These are phyloP conservation scores for Sinocyclocheilus anophthalmus DNA, from an alignment of 2,113 vertebrate genomes.

Conservation along the genomic window DNA sequence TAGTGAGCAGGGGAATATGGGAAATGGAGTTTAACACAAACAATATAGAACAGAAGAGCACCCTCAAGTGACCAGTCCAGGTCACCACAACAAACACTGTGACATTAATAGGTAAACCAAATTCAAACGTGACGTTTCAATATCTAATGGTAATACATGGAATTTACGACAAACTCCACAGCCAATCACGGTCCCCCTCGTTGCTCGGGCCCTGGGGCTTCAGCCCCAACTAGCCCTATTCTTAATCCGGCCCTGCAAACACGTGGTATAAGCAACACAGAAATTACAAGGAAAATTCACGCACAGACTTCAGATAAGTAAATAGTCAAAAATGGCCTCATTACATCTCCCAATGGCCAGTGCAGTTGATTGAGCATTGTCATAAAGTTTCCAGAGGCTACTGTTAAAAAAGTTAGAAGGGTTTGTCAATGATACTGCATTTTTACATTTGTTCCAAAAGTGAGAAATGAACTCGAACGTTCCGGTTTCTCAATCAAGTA, in stretches of 20 bases:
- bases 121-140: too few relatives aligned
- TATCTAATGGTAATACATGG: too few relatives aligned
- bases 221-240: too few relatives aligned
- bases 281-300: background rate
- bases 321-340: background rate
- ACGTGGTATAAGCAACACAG: background rate
- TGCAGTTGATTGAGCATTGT: background rate
- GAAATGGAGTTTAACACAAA: too few relatives aligned
- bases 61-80: too few relatives aligned
- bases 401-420: slow-evolving; percentile 10
- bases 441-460: background rate
- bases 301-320: background rate
- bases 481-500: slow-evolving; percentile 1
- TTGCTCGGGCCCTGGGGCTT: too few relatives aligned
- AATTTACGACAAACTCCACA: too few relatives aligned
- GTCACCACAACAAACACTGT: too few relatives aligned
- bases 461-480: background rate
- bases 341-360: background rate
- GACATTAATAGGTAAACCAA: too few relatives aligned
- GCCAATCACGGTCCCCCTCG: too few relatives aligned
- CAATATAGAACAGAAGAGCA: too few relatives aligned
- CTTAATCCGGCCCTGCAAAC: background rate
- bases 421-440: background rate
- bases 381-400: background rate
- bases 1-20: too few relatives aligned